phyloP scores from a whole-genome alignment of 2,113 vertebrate genomes.

The Phylloscopus whistleri region DNA sequence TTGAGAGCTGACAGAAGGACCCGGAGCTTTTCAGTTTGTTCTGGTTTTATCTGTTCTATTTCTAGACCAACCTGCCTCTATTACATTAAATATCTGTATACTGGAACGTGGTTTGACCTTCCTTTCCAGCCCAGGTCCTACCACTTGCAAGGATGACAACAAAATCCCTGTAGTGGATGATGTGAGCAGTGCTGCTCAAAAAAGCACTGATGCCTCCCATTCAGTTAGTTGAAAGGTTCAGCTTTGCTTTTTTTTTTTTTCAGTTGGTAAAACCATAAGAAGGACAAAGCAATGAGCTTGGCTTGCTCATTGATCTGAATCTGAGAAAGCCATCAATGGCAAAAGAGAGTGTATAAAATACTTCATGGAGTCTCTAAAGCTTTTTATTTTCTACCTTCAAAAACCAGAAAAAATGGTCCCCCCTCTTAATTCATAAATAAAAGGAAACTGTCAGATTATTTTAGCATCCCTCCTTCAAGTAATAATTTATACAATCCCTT shows the following conservation, averaged over 20 bases:
- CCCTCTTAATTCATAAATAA: neutral
- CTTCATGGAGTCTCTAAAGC: neutral
- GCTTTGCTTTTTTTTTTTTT: neutral
- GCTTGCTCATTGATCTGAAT: neutral
- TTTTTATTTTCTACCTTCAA: neutral
- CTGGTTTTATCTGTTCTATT: neutral
- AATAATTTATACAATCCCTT: accelerated
- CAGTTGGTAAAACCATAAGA: neutral
- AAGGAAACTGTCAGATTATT: neutral
- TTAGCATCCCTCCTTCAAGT: neutral
- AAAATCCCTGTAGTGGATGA: neutral
- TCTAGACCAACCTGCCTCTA: neutral
- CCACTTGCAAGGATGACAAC: neutral
- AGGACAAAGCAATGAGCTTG: neutral
- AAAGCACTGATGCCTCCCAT: neutral
- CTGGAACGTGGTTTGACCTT: neutral
- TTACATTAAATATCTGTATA: neutral
- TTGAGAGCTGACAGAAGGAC: neutral
- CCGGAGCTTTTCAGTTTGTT: neutral
- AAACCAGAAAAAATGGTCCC: neutral
- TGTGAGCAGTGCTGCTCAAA: neutral
- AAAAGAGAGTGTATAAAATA: neutral
- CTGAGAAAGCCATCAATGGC: neutral
- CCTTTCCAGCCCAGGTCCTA: neutral
- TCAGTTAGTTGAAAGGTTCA: neutral